Base-by-base conservation (phyloP, 2,797 vertebrate genomes). In the Chromobotia macracanthus region DNA sequence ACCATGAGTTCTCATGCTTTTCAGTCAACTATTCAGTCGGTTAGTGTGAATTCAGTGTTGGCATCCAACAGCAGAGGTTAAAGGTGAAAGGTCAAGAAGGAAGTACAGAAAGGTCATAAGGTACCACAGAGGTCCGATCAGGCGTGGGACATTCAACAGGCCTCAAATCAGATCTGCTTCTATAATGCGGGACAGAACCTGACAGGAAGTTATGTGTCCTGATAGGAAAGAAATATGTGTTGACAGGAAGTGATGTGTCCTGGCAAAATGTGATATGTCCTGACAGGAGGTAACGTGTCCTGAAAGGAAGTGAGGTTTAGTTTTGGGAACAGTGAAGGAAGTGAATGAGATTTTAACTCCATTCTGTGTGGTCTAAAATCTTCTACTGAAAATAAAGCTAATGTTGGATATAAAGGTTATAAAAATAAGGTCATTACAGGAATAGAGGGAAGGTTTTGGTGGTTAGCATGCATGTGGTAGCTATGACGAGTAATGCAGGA, bases 1-100 rank as follows among this genome's bases (percentile, higher is more conserved):
- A 18, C 51, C 28, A 16, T 51, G 13, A 53, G 75, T 28, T 55
- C n/a, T 65, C 80, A 82, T 82, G 83, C 83, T 53, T 61, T 79
- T n/a, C n/a, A n/a, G n/a, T n/a, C n/a, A 23, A 81, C 38, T 70
- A 50, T 38, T 31, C 63, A 63, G 46, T 64, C 58, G 60, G 65
- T 71, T 67, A 63, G 67, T 41, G 61, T 68, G 19, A 58, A 25
- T 11, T 10, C 53, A 55, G 53, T 19, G 7, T 55, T 16, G 13
- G 56, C n/a, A n/a, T 46, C 21, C 63, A 35, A 25, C 51, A 64
- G 71, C 60, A 35, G 18, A 66, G 51, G 70, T 80, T 82, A 65
- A 69, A 80, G 51, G 70, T 72, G 12, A 60, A 77, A 70, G 75
- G 46, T 78, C 66, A 79, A 71, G 19, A 41, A 67, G 64, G 77